phyloP scores from a whole-genome alignment of 2,797 vertebrate species.

The Rhynchotus rufescens region DNA sequence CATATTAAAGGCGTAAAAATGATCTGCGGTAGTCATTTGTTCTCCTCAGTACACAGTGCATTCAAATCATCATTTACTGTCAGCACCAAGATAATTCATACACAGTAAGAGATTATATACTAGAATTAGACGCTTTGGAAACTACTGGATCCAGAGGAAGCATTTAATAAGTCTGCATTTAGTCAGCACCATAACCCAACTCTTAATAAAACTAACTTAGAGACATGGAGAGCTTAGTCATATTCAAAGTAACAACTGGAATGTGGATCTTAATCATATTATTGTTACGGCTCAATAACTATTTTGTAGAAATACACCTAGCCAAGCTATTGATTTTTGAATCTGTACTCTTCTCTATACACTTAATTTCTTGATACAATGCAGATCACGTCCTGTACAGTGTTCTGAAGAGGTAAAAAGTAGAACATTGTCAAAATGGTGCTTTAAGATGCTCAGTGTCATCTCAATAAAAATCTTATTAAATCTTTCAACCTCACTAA shows the following conservation, averaged over 20 bases:
- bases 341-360: neutral
- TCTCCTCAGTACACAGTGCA: neutral
- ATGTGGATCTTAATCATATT: neutral
- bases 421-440: neutral
- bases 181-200: neutral
- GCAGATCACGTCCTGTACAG: rapidly evolving
- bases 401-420: neutral
- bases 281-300: neutral
- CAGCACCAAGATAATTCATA: neutral
- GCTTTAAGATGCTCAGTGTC: neutral
- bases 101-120: neutral
- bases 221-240: neutral
- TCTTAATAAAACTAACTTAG: neutral
- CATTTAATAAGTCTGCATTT: neutral
- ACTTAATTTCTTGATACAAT: neutral
- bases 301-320: neutral
- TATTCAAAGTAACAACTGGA: neutral
- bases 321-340: neutral
- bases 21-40: neutral
- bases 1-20: neutral
- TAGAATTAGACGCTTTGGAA: neutral
- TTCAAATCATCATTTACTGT: neutral
- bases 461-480: neutral
- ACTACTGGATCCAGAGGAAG: neutral
- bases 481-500: neutral